phyloP scores from a whole-genome alignment of 2,797 vertebrate genomes.

The Mustela erminea region DNA sequence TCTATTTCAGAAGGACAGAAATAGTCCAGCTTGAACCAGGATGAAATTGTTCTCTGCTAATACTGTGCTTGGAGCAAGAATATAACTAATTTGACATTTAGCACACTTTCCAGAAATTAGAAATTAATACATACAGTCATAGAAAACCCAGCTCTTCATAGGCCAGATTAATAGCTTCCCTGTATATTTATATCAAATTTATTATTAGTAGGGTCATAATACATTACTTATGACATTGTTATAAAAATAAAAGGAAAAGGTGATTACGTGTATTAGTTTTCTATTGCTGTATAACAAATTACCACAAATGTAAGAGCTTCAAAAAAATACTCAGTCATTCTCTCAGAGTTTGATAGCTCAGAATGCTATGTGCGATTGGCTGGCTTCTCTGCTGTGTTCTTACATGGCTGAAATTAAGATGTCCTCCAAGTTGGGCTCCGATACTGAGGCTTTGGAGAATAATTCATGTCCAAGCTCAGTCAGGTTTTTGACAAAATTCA shows the following conservation, averaged over 20 bases:
- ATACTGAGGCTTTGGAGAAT: background rate
- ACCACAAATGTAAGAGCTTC: background rate
- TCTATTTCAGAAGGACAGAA: background rate
- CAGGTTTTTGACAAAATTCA: background rate
- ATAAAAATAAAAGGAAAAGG: background rate
- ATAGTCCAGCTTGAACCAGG: background rate
- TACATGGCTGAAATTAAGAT: background rate
- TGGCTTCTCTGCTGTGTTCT: background rate
- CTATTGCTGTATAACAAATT: background rate
- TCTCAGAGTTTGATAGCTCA: background rate
- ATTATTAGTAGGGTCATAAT: background rate
- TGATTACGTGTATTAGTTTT: background rate
- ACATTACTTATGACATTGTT: background rate
- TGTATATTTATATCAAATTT: background rate
- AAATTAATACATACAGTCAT: background rate
- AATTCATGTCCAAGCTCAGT: background rate
- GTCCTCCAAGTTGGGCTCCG: background rate
- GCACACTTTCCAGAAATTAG: background rate
- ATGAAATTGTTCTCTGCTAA: background rate
- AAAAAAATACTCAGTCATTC: background rate
- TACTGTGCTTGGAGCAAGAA: background rate
- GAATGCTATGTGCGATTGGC: background rate
- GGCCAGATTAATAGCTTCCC: background rate
- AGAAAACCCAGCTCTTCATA: background rate
- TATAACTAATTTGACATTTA: background rate